These are phyloP conservation scores for Nephotettix cincticeps DNA, from an alignment of 1,140 invertebrate species.

Conservation along the genomic window DNA sequence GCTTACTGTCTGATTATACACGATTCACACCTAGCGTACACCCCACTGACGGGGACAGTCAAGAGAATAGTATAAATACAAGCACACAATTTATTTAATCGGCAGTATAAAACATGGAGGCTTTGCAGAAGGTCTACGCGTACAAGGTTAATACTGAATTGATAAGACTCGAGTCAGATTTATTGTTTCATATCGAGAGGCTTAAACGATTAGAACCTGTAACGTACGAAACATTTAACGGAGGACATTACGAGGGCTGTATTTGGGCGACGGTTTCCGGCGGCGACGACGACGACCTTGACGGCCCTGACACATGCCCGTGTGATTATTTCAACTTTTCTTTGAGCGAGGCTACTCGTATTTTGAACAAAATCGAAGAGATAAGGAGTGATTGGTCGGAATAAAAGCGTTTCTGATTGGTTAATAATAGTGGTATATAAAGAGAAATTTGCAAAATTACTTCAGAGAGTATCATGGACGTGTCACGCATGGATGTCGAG, in stretches of 20 bases:
- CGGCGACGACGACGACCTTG: too few relatives aligned
- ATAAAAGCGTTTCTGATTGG: conserved; percentile 38
- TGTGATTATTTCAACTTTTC: conserved; percentile 46
- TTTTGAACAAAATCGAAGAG: conserved; percentile 40
- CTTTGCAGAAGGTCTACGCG: too few relatives aligned
- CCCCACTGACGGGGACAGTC: conserved; percentile 38
- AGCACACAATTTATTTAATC: too few relatives aligned
- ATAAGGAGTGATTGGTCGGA: conserved; percentile 33
- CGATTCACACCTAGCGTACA: conserved; percentile 41
- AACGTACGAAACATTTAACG: too few relatives aligned
- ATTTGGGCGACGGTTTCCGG: too few relatives aligned
- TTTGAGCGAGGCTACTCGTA: conserved; percentile 45
- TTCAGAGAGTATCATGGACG: neutral
- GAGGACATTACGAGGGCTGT: too few relatives aligned
- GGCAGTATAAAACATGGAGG: too few relatives aligned
- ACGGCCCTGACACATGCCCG: too few relatives aligned
- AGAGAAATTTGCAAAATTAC: conserved; percentile 44
- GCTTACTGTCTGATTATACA: conserved; percentile 44
- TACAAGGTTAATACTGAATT: too few relatives aligned
- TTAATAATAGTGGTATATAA: conserved; percentile 46
- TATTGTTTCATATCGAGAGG: too few relatives aligned
- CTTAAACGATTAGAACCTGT: too few relatives aligned
- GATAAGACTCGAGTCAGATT: too few relatives aligned
- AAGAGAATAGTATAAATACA: conserved; percentile 19
- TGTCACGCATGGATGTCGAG: neutral